A percentile compares a stretch with the other conserved stretches of the same genome.
phyloP scores from a whole-genome alignment of 1,140 invertebrate genomes.

The Schmidtea mediterranea region DNA sequence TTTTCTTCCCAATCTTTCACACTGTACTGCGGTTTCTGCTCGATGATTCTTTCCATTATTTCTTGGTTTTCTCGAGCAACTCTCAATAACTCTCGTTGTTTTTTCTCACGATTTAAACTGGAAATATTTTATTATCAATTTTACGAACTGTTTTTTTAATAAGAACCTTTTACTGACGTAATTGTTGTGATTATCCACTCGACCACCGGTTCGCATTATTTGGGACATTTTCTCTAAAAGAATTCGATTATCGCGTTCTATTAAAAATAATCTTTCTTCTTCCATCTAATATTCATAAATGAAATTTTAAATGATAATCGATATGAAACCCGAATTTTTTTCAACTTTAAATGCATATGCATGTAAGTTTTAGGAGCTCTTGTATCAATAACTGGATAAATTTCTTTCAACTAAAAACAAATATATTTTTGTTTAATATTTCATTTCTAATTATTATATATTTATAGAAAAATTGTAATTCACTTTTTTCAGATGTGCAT shows the following conservation, averaged over 20 bases:
- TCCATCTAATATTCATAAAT: conserved; percentile 12
- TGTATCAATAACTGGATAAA: conserved; percentile 9
- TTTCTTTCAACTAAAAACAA: conserved; percentile 6
- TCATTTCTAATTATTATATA: neutral
- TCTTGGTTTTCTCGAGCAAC: conserved; percentile 18
- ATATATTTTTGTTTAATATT: neutral
- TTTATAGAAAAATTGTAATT: conserved; percentile 4
- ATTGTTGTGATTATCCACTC: conserved; percentile 13
- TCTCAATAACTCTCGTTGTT: conserved; percentile 15
- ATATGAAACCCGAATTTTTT: conserved; percentile 9
- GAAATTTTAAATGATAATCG: neutral
- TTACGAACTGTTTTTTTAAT: no score
- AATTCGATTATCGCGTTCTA: conserved; percentile 18
- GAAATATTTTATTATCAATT: neutral
- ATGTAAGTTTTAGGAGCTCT: conserved; percentile 10
- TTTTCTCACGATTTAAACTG: conserved; percentile 15
- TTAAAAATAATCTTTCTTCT: conserved; percentile 13
- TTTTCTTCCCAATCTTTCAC: conserved; percentile 12
- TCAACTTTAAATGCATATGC: conserved; percentile 11
- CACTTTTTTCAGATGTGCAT: conserved; percentile 21
- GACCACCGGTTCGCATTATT: conserved; percentile 15
- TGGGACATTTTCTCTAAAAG: conserved; percentile 18
- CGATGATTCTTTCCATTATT: conserved; percentile 14
- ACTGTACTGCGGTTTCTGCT: conserved; percentile 12
- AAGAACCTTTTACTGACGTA: conserved; percentile 13